Percentiles rank a stretch among this genome's conserved stretches.
Evolutionary conservation across 2,113 vertebrate species (phyloP).

Genomic region (Hippoglossus stenolepis): DNA sequence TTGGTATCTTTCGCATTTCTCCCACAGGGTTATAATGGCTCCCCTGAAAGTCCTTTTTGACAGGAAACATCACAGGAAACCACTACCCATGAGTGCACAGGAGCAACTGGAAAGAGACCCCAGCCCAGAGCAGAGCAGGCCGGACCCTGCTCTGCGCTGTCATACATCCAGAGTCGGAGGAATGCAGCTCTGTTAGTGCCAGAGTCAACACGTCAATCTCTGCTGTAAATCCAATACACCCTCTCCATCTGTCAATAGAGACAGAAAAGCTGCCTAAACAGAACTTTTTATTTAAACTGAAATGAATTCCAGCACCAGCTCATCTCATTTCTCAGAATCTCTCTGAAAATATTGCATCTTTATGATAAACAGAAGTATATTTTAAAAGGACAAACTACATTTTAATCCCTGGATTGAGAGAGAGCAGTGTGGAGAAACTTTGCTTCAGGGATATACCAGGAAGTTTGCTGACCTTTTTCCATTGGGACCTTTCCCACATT

Average conservation of each 20-base stretch:
- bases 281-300: constrained; percentile 26
- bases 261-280: neutral
- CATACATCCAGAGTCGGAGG: constrained; percentile 21
- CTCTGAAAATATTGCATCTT: constrained; percentile 9
- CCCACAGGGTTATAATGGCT: constrained; percentile 8
- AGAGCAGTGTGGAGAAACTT: neutral
- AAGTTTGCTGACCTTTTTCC: constrained; percentile 1
- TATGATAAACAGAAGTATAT: constrained; percentile 6
- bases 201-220: constrained; percentile 32
- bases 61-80: constrained; percentile 74
- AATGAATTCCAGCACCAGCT: neutral
- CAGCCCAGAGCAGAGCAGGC: constrained; percentile 10
- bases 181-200: constrained; percentile 50
- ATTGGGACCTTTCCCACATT: constrained; percentile 26
- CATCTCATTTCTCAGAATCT: neutral
- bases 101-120: constrained; percentile 42
- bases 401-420: neutral
- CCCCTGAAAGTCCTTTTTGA: constrained; percentile 22
- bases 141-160: constrained; percentile 11
- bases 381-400: neutral
- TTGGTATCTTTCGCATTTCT: constrained; percentile 40
- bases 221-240: constrained; percentile 18
- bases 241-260: too few relatives aligned
- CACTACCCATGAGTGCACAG: constrained; percentile 49
- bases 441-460: neutral